Base-by-base conservation (phyloP, 2,113 vertebrate genomes). In the Mastomys natalensis region DNA sequence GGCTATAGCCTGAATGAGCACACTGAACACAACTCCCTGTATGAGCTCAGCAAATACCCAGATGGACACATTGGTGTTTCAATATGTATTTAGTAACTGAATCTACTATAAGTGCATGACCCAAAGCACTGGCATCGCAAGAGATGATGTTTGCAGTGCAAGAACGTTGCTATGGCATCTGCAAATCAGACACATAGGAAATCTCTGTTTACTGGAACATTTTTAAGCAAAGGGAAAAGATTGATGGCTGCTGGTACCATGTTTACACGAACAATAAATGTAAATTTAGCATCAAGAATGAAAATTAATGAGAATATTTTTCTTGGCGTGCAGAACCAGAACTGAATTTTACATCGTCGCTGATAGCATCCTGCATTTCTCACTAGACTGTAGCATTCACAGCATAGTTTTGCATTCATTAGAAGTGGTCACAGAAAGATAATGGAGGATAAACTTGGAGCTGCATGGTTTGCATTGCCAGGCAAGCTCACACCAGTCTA, bases 211-310 rank as follows among this genome's bases (percentile, higher is more conserved):
- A 97, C 29, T 37, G 12, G 76, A 87, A 96, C 51, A 68, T n/a
- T 87, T 91, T 98, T 70, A 89, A 97, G 70, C 80, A 92, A 78
- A 90, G 10, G 82, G 17, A 96, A 90, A 97, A 87, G 2, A 97
- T 81, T 34, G 94, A 87, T 7, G 0, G 21, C 58, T 66, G 13
- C 12, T n/a, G 88, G 34, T 85, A 37, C 64, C 34, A 92, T 51
- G 24, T 87, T 95, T 92, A 40, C 45, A 62, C 40, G 60, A 45
- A 81, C 7, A 86, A 84, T 10, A 82, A 88, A 93, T 53, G 37
- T 51, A 91, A 96, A 97, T 72, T 87, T 26, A 94, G 45, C 43
- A 80, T 53, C 48, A 89, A 74, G 48, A 45, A 60, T 31, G 17
- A 48, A 92, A 92, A 95, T 60, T 51, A 73, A 89, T 93, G 77